Evolutionary conservation across 1,140 invertebrate species (phyloP), one percentile per base, ranked within the genome.

Genomic region (Bilobella aurantiaca): DNA sequence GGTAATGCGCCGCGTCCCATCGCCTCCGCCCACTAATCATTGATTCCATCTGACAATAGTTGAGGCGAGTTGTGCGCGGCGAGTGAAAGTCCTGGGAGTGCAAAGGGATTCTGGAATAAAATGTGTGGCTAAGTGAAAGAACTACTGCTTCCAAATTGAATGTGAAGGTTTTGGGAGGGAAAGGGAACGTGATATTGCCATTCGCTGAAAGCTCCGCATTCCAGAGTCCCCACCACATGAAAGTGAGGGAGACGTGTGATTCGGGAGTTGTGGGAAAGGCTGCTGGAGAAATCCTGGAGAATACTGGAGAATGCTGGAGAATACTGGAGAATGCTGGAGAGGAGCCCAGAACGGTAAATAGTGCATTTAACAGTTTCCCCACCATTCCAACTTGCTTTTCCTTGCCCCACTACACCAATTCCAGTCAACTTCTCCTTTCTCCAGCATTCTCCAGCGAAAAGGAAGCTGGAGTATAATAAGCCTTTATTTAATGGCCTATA

Each of bases 401-500:
- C 49, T 53, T 23, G 23, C 49, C 49, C 49, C 8, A 5, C 21
- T 14, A 5, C 21, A 23, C 21, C 21, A 23, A 16, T 16, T 16
- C 49, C 8, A 53, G 49, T 18, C 8, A 5, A 8, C 3, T 53
- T 53, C 23, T 23, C 49, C 12, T 8, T 53, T 23, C 21, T 53
- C 34, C 18, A 42, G 8, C 34, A 18, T 42, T 42, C 18, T n/a
- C n/a, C 60, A 67, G 70, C 58, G 61, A 71, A 69, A 61, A 67
- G 65, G 70, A 69, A 71, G 66, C 68, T 64, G 66, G 69, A 66
- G 69, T 58, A 72, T 72, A 72, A 72, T 72, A 69, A 69, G 67
- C 67, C 64, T 69, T 69, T 72, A 72, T 69, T 69, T 72, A 72
- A 72, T 72, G 70, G 70, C 64, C 70, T 72, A 72, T 72, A 72